These are phyloP conservation scores for Lasius fuliginosus DNA, from an alignment of 2,888 invertebrate genomes.

Conservation along the genomic window DNA sequence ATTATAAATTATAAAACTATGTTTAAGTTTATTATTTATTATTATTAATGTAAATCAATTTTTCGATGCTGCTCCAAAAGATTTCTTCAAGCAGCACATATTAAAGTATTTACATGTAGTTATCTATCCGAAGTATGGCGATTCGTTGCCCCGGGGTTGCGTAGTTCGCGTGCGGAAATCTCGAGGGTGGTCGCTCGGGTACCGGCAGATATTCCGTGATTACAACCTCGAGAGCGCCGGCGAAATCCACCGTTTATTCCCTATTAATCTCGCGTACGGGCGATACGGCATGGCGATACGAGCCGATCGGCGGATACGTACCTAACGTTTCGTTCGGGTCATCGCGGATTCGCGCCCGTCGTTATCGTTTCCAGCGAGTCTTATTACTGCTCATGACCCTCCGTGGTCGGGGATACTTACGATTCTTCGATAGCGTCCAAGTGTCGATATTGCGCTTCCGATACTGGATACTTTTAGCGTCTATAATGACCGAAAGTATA, in stretches of 20 bases:
- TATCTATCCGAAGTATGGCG: neutral
- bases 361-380: constrained; percentile 52
- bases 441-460: neutral
- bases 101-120: neutral
- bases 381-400: constrained; percentile 39
- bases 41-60: neutral
- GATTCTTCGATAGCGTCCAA: constrained; percentile 19
- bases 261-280: constrained; percentile 72
- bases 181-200: constrained; percentile 67
- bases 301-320: constrained; percentile 57
- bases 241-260: constrained; percentile 70
- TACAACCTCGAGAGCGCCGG: constrained; percentile 73
- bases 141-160: constrained; percentile 42
- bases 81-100: neutral
- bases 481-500: neutral
- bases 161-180: constrained; percentile 74
- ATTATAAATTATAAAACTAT: too few species aligned
- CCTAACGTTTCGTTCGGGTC: constrained; percentile 60
- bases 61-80: neutral
- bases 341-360: constrained; percentile 53
- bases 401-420: constrained; percentile 10
- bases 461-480: neutral
- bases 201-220: constrained; percentile 70
- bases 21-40: too few species aligned
- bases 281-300: constrained; percentile 67